phyloP scores from a whole-genome alignment of 2,888 invertebrate genomes.

The Platerodrilus igneus region DNA sequence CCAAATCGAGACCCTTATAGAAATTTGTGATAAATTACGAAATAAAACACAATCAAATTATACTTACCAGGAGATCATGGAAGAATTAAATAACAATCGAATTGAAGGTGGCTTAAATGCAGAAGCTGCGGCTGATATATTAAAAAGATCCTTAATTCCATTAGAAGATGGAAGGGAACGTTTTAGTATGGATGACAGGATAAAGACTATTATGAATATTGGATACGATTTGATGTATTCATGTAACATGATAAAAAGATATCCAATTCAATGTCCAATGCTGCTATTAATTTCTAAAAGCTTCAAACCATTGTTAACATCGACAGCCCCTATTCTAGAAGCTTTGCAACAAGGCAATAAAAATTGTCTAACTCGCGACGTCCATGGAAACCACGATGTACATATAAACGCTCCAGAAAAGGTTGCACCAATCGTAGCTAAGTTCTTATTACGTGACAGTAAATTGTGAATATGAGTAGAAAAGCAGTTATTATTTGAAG shows the following conservation, averaged over 20 bases:
- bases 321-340: conserved; percentile 27
- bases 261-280: conserved; percentile 41
- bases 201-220: too few species aligned
- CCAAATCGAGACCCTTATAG: conserved; percentile 42
- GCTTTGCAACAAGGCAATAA: conserved; percentile 32
- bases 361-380: conserved; percentile 37
- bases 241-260: conserved; percentile 38
- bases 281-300: conserved; percentile 40
- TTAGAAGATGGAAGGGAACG: conserved; percentile 49
- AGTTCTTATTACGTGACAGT: too few species aligned
- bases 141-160: conserved; percentile 49
- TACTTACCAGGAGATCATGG: conserved; percentile 49
- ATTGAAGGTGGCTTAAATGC: conserved; percentile 39
- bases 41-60: conserved; percentile 38
- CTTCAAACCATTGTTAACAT: too few species aligned
- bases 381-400: conserved; percentile 59
- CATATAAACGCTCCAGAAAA: conserved; percentile 56
- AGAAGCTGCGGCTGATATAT: conserved; percentile 49
- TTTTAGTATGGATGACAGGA: conserved; percentile 56
- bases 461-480: too few species aligned
- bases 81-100: conserved; percentile 49
- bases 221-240: conserved; percentile 34
- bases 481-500: too few species aligned
- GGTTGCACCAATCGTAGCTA: conserved; percentile 42
- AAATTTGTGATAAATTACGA: conserved; percentile 36